Evolutionary conservation across 2,888 invertebrate genomes (phyloP), one percentile per base, ranked within the genome.

Genomic region (Chrysolina haemoptera): DNA sequence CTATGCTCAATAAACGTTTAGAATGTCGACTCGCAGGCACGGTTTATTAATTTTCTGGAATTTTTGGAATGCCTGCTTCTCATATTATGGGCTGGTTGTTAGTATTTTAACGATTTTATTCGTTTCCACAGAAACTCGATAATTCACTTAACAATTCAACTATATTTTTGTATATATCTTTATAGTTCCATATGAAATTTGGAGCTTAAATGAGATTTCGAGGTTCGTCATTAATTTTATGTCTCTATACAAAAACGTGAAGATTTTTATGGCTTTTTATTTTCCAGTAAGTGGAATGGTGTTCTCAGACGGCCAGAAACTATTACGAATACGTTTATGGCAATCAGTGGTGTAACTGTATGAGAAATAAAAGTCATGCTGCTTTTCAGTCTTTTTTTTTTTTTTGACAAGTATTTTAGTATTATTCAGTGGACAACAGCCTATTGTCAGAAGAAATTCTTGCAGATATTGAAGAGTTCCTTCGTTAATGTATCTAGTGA

Each of bases 121-220:
- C 73, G 71, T 76, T 74, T 76, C 73, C 74, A 74, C 76, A 74
- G 74, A 76, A 74, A 73, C 76, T 73, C 48, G 74, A 74, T 75
- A 75, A 76, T 74, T 70, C 70, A 71, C 64, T 75, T 68, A 65
- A 73, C 70, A 62, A 68, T 73, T 71, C 66, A 55, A 59, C 62
- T 67, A 16, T 40, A 48, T 71, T 71, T 66, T 71, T 18, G 55
- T 63, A 72, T 55, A 72, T 69, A 69, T 69, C 48, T 69, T 69
- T 69, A 69, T 69, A 48, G 69, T 62, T 59, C 11, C 59, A 59
- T 59, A 59, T 27, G 27, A 59, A 59, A 59, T 59, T 59, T 59
- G 59, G 27, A 59, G 35, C n/a, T 59, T 0, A 14, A 35, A 27
- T 9, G 59, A 53, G 53, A 53, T 59, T 59, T 59, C 59, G 59